A percentile compares a stretch with the other conserved stretches of the same genome.
phyloP scores from a whole-genome alignment of 2,888 invertebrate genomes.

The Dicranocentrus wangi region DNA sequence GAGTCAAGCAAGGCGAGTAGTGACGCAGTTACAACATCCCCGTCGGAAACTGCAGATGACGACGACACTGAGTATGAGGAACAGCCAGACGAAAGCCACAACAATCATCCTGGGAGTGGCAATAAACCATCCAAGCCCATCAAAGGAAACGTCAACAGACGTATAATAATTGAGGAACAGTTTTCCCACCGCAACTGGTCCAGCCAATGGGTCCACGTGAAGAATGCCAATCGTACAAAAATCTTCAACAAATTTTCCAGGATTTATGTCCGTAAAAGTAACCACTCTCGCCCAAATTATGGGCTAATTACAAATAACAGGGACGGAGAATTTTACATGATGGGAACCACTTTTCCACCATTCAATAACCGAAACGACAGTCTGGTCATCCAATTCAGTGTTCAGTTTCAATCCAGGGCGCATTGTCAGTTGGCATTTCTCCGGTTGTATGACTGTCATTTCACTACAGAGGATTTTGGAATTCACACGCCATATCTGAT shows the following conservation, averaged over 20 bases:
- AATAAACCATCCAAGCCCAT: conserved; percentile 11
- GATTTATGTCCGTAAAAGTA: conserved; percentile 50
- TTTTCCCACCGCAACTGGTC: conserved; percentile 50
- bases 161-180: conserved; percentile 53
- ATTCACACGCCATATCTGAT: conserved; percentile 53
- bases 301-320: conserved; percentile 60
- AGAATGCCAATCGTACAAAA: conserved; percentile 32
- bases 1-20: neutral
- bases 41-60: neutral
- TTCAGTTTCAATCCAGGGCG: conserved; percentile 56
- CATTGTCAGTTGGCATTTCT: conserved; percentile 56
- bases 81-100: too few relatives aligned
- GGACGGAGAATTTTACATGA: conserved; percentile 57
- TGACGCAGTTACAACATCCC: neutral
- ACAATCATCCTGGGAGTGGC: neutral
- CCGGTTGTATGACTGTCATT: conserved; percentile 58
- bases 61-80: conserved; percentile 39
- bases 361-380: conserved; percentile 55
- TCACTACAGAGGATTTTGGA: conserved; percentile 49
- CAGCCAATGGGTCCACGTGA: conserved; percentile 43
- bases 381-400: conserved; percentile 54
- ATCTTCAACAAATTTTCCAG: conserved; percentile 55
- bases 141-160: conserved; percentile 10
- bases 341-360: conserved; percentile 55
- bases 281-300: conserved; percentile 51